phyloP scores from a whole-genome alignment of 2,113 vertebrate genomes.

The Malurus alboscapulatus region DNA sequence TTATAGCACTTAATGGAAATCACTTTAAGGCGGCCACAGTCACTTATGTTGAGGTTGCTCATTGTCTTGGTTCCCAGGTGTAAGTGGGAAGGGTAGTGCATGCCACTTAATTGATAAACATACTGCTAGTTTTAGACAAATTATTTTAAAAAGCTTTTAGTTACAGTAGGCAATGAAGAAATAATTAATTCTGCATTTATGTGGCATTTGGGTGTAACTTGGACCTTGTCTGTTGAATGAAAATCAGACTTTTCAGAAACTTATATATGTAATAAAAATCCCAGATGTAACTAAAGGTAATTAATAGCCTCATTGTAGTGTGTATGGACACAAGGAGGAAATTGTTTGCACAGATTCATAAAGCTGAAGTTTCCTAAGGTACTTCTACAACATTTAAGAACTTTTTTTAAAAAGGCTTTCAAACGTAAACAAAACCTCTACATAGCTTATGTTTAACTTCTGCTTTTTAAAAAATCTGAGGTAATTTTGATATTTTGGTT shows the following conservation, averaged over 20 bases:
- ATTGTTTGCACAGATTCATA: not conserved
- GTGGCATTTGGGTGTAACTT: not conserved
- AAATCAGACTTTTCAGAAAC: not conserved
- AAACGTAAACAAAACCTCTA: not conserved
- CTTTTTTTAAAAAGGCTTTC: not conserved
- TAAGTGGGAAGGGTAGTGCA: not conserved
- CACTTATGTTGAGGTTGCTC: not conserved
- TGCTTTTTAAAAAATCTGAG: not conserved
- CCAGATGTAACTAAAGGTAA: not conserved
- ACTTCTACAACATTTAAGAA: not conserved
- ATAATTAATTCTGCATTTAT: not conserved
- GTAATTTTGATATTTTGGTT: not conserved
- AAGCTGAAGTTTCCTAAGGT: not conserved
- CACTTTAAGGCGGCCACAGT: not conserved
- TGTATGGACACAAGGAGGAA: not conserved
- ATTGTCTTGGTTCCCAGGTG: not conserved
- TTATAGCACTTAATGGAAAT: not conserved
- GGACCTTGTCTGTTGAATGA: not conserved
- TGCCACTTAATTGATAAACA: not conserved
- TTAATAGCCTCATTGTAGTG: not conserved
- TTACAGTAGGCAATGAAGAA: not conserved
- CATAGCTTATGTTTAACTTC: not conserved
- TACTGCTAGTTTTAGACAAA: not conserved
- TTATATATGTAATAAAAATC: not conserved
- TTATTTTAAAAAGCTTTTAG: not conserved